Percentiles rank a stretch among this genome's conserved stretches.
These are phyloP conservation scores for Lota lota DNA, from an alignment of 2,113 vertebrate genomes.

Conservation along the genomic window DNA sequence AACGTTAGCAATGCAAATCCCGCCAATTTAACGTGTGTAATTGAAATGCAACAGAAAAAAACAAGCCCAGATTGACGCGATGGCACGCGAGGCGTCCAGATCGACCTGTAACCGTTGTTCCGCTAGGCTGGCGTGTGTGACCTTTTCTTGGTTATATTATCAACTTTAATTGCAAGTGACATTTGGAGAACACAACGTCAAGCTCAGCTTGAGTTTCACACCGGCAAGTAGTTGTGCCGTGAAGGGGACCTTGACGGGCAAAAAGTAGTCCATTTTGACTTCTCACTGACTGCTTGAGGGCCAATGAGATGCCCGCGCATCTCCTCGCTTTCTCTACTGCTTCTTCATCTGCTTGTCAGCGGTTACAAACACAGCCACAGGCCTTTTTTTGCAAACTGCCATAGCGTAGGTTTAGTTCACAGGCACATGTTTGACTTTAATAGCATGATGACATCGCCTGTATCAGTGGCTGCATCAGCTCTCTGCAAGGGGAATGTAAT, in stretches of 20 bases:
- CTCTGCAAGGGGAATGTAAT: too few species aligned
- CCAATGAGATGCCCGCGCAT: not conserved
- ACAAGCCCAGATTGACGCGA: conserved; percentile 58
- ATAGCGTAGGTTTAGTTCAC: too few species aligned
- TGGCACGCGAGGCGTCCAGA: conserved; percentile 41
- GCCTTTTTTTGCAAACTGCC: too few species aligned
- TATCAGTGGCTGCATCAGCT: too few species aligned
- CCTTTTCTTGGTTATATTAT: conserved; percentile 75
- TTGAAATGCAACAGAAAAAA: conserved; percentile 70
- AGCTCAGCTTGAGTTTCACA: conserved; percentile 51
- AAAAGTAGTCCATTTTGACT: not conserved
- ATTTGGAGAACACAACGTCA: conserved; percentile 75
- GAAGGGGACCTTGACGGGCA: conserved; percentile 54
- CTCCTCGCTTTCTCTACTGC: too few species aligned
- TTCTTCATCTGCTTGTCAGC: too few species aligned
- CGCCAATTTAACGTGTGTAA: conserved; percentile 74
- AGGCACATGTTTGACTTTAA: too few species aligned
- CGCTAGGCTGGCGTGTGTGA: conserved; percentile 58
- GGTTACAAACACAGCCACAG: too few species aligned
- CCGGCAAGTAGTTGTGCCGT: conserved; percentile 65
- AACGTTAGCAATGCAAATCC: conserved; percentile 71
- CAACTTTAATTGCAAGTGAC: conserved; percentile 78
- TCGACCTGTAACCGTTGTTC: conserved; percentile 41
- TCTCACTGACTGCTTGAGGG: not conserved
- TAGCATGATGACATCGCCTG: too few species aligned